Evolutionary conservation across 2,797 vertebrate species (phyloP), one percentile per base, ranked within the genome.

Genomic region (Picus viridis): DNA sequence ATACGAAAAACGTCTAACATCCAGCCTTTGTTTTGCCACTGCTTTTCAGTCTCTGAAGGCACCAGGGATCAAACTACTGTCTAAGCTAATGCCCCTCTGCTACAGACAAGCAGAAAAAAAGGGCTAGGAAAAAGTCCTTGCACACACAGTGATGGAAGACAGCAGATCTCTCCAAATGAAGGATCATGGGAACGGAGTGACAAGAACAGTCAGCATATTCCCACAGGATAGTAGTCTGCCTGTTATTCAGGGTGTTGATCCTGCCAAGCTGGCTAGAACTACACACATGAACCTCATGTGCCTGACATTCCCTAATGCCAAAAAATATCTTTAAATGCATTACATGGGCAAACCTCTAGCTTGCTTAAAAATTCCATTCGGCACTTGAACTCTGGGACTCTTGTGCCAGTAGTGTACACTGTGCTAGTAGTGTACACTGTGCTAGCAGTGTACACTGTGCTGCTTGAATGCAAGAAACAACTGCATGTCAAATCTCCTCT

Each of bases 171-270:
- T 86, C 81, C 64, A 92, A 82, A 86, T 82, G 69, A 89, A 77
- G 67, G 63, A 82, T 67, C 41, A 58, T 30, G 68, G 75, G 89
- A 95, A 64, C 30, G 17, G 54, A 17, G 54, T 90, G 83, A 89
- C 68, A 76, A 62, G 41, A 91, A 79, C 36, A 77, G 88, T 83
- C 76, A 92, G 65, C 68, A 49, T 89, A 86, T 94, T 94, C 81
- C 72, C 84, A 57, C 59, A 86, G 92, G 76, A 68, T 79, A 84
- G 23, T 65, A 64, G 69, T 64, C 76, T 73, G 79, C 64, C 75
- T 88, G 61, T 92, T 90, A 69, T 19, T 90, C 13, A 11, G 19
- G 12, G 61, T 88, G 61, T 72, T 59, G 83, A 86, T 91, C 53
- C 75, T 91, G 86, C 80, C 83, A 83, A 77, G 36, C 63, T 91